A percentile compares a stretch with the other conserved stretches of the same genome.
These are phyloP conservation scores for Pocillopora verrucosa DNA, from an alignment of 64 coral and sea anemone species.

Conservation along the genomic window DNA sequence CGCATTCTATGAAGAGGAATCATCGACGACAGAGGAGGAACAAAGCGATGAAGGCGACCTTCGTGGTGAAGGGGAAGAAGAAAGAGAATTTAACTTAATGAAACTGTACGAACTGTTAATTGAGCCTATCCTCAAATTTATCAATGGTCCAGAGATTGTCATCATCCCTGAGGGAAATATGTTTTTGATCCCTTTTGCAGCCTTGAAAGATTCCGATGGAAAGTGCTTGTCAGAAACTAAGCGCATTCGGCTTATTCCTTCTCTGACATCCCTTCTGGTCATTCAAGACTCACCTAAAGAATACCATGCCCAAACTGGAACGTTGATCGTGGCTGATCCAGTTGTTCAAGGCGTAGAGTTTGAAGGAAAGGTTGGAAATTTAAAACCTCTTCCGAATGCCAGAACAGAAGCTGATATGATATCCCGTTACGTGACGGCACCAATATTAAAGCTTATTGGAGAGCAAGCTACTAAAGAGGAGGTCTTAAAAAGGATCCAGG, in stretches of 20 bases:
- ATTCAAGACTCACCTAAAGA: conserved; percentile 17
- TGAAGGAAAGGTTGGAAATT: neutral
- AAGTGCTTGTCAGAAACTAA: conserved; percentile 18
- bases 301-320: conserved; percentile 26
- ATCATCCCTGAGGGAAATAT: conserved; percentile 44
- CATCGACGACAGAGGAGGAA: conserved; percentile 5
- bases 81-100: conserved; percentile 11
- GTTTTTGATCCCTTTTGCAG: conserved; percentile 47
- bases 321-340: conserved; percentile 46
- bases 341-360: conserved; percentile 25
- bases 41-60: neutral
- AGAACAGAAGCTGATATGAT: conserved; percentile 16
- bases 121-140: conserved; percentile 7
- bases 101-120: conserved; percentile 18
- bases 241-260: conserved; percentile 39
- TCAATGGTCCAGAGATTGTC: conserved; percentile 29
- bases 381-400: conserved; percentile 14
- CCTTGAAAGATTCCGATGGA: conserved; percentile 43
- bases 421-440: neutral
- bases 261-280: conserved; percentile 37
- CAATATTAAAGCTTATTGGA: conserved; percentile 2
- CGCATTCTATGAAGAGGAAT: conserved; percentile 37
- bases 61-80: conserved; percentile 15
- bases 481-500: conserved; percentile 34
- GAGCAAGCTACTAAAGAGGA: conserved; percentile 18